Base-by-base conservation (phyloP, 2,888 invertebrate genomes). In the Serrognathus titanus region DNA sequence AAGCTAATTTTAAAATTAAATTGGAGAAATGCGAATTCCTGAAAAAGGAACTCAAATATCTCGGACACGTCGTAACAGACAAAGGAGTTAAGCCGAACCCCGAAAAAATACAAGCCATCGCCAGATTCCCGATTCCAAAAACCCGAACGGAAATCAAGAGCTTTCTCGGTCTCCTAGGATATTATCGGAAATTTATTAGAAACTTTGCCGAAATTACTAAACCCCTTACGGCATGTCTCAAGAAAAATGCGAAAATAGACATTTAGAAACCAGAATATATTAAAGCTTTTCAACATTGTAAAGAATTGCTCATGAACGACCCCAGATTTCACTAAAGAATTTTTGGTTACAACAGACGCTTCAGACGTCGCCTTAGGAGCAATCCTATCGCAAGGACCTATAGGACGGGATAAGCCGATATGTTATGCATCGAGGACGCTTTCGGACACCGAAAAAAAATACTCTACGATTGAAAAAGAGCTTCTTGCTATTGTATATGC, bases 331-430 rank as follows among this genome's bases (percentile, higher is more conserved):
- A 36, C 51, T 10, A 63, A 67, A 58, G 48, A 59, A 1, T 67
- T 69, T 43, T 53, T 57, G 12, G 12, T 69, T 11, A 64, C 63
- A 0, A 69, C 67, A 0, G 67, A 68, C 48, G 66, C 67, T 1
- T 57, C 54, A 9, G 46, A 62, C 16, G 24, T 51, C 20, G 61
- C 61, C 0, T 9, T 69, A 37, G 68, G 66, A 8, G 65, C 64
- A 2, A 56, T 68, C 0, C 52, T 67, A 48, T 58, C 58, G 1
- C 66, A 66, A 59, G 63, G 62, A 8, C 38, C 53, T 20, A 50
- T 60, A 41, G 61, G 57, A 11, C 49, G 59, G 8, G 65, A 67
- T 50, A 13, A 54, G 13, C 62, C 65, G 2, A 45, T 66, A 6
- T 60, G 60, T 24, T 66, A 61, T 39, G 63, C 57, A 12, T 58